Evolutionary conservation across 2,888 invertebrate species (phyloP).

Genomic region (Drosophila vallismaia): DNA sequence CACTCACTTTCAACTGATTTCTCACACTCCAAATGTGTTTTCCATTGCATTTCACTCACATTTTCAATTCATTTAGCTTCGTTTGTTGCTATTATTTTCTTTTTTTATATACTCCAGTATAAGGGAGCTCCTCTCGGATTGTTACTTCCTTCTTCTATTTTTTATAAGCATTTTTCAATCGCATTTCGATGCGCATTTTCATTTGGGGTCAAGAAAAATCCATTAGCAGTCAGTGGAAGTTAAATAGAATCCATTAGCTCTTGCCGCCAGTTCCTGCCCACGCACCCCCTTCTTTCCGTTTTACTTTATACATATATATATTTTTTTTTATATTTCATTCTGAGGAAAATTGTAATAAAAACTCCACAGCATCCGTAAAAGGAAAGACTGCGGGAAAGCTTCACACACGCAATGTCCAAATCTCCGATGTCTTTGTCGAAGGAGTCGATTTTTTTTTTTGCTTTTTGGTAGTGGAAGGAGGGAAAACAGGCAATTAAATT

Average conservation of each 20-base stretch:
- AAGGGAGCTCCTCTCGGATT: conserved; percentile 36
- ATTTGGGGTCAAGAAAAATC: conserved; percentile 84
- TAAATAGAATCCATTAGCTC: conserved; percentile 84
- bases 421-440: conserved; percentile 38
- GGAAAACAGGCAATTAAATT: conserved; percentile 31
- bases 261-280: conserved; percentile 55
- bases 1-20: conserved; percentile 16
- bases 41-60: conserved; percentile 47
- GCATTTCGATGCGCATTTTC: conserved; percentile 80
- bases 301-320: conserved; percentile 19
- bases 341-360: conserved; percentile 64
- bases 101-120: conserved; percentile 62
- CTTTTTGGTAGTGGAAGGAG: background rate
- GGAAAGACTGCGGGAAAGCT: conserved; percentile 32
- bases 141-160: conserved; percentile 57
- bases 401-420: conserved; percentile 41
- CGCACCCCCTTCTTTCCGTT: conserved; percentile 20
- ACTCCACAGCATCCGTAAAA: conserved; percentile 46
- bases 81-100: conserved; percentile 36
- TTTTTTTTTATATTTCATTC: conserved; percentile 26
- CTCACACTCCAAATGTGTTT: background rate
- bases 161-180: conserved; percentile 77
- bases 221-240: conserved; percentile 83
- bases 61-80: conserved; percentile 52
- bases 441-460: conserved; percentile 20